phyloP scores from a whole-genome alignment of 2,113 vertebrate species.

The Tragelaphus strepsiceros region DNA sequence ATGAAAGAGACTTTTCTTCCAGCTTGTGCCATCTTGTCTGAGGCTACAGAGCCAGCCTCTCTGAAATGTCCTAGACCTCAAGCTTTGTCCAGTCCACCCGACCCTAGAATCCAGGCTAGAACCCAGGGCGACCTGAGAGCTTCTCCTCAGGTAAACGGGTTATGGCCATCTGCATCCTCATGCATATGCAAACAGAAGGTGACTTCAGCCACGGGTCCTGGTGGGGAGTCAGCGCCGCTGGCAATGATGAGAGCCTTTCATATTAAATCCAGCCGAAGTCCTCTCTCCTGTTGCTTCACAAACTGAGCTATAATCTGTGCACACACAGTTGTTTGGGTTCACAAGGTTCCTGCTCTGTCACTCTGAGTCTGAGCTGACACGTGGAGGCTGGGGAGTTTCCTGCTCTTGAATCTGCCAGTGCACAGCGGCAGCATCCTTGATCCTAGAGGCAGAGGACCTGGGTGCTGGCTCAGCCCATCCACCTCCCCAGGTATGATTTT shows the following conservation, averaged over 20 bases:
- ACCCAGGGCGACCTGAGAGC: neutral
- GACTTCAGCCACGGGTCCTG: neutral
- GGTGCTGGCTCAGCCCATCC: neutral
- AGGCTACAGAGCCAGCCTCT: neutral
- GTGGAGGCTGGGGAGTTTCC: neutral
- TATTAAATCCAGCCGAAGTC: neutral
- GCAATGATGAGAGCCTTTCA: neutral
- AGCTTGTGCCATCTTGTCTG: neutral
- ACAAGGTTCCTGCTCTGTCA: accelerated
- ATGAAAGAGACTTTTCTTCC: neutral
- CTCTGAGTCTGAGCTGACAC: neutral
- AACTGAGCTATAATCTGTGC: neutral
- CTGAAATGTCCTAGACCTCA: neutral
- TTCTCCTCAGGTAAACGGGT: neutral
- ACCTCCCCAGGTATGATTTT: neutral
- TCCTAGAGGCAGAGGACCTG: neutral
- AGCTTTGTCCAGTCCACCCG: accelerated
- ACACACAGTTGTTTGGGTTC: neutral
- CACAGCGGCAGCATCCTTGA: accelerated
- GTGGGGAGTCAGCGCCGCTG: neutral
- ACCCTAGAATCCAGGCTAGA: neutral
- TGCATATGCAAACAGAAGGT: neutral
- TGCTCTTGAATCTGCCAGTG: neutral
- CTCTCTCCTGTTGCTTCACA: neutral
- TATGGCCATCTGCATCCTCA: neutral